Evolutionary conservation across 2,113 vertebrate genomes (phyloP).

Genomic region (Ailurus styani): DNA sequence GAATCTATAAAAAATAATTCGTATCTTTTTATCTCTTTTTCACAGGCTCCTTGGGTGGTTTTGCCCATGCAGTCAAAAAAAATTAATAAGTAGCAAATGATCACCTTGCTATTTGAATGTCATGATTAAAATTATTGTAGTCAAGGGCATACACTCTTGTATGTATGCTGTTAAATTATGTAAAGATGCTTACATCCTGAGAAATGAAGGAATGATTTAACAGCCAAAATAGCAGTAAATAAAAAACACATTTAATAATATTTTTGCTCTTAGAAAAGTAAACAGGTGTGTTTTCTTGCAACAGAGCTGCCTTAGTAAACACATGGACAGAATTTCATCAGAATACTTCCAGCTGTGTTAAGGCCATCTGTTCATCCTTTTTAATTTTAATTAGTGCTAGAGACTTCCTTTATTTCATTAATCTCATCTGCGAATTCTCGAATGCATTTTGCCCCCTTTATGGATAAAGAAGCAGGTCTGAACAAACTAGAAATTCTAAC

Average conservation of each 20-base stretch:
- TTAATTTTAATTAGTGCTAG: constrained; percentile 81
- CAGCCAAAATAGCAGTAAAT: constrained; percentile 63
- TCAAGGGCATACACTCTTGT: constrained; percentile 8
- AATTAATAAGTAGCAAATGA: constrained; percentile 63
- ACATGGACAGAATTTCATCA: constrained; percentile 70
- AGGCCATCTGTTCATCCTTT: constrained; percentile 85
- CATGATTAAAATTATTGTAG: constrained; percentile 60
- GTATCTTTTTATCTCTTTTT: background rate
- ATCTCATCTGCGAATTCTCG: constrained; percentile 67
- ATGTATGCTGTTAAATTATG: constrained; percentile 44
- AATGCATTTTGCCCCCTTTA: constrained; percentile 41
- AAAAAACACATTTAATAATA: constrained; percentile 66
- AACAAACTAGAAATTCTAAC: constrained; percentile 12
- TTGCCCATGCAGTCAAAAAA: constrained; percentile 58
- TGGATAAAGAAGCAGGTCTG: constrained; percentile 30
- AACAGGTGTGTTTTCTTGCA: constrained; percentile 81
- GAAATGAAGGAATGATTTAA: constrained; percentile 56
- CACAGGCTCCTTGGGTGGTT: background rate
- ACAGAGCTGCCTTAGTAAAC: constrained; percentile 66
- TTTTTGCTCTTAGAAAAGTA: constrained; percentile 74
- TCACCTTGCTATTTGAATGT: constrained; percentile 64
- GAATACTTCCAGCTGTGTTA: constrained; percentile 78
- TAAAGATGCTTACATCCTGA: constrained; percentile 66
- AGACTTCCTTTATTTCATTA: constrained; percentile 79
- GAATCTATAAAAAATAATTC: background rate